A percentile compares a stretch with the other conserved stretches of the same genome.
These are phyloP conservation scores for Lysiphlebus fabarum DNA, from an alignment of 1,140 invertebrate species.

Conservation along the genomic window DNA sequence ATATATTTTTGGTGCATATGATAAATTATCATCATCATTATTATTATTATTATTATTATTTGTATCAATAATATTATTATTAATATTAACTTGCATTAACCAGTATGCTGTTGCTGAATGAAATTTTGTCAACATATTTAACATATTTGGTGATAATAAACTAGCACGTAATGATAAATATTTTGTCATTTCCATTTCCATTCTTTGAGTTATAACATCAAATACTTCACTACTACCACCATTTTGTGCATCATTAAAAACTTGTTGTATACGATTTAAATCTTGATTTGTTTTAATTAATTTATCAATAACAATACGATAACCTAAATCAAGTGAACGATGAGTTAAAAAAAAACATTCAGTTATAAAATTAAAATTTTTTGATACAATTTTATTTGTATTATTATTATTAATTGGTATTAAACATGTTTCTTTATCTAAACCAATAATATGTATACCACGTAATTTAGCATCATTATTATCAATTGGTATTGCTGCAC, in stretches of 20 bases:
- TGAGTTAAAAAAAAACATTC: conserved; percentile 90
- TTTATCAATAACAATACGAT: conserved; percentile 76
- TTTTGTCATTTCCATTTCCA: conserved; percentile 63
- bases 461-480: too few relatives aligned
- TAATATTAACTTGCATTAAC: conserved; percentile 74
- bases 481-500: too few relatives aligned
- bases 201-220: conserved; percentile 61
- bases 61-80: conserved; percentile 44
- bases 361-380: conserved; percentile 78
- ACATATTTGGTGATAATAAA: conserved; percentile 67
- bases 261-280: conserved; percentile 70
- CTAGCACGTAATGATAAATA: conserved; percentile 67
- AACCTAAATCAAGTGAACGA: conserved; percentile 78
- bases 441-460: too few relatives aligned
- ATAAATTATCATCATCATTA: conserved; percentile 36
- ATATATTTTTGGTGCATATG: conserved; percentile 59
- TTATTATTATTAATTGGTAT: conserved; percentile 49
- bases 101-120: conserved; percentile 79
- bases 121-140: conserved; percentile 70
- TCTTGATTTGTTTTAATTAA: conserved; percentile 66
- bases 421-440: too few relatives aligned
- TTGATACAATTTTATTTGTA: conserved; percentile 56
- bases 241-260: conserved; percentile 63
- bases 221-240: conserved; percentile 56
- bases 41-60: conserved; percentile 44